phyloP scores from a whole-genome alignment of 2,113 vertebrate species.

The Seriola rivoliana region DNA sequence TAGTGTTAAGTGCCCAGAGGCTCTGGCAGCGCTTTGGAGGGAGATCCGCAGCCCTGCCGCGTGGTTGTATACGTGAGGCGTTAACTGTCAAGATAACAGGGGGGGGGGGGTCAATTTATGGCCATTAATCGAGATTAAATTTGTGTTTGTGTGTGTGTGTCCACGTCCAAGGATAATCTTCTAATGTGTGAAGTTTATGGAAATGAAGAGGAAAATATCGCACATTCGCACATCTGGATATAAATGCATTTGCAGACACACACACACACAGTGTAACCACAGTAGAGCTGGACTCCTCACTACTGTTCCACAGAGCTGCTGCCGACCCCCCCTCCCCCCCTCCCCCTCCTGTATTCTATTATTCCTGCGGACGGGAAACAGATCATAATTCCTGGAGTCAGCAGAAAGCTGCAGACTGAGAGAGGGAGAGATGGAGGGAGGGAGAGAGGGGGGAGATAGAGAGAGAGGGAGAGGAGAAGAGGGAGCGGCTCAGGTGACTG shows the following conservation, averaged over 20 bases:
- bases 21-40: conserved; percentile 38
- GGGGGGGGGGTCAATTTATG: conserved; percentile 51
- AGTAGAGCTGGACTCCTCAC: conserved; percentile 71
- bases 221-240: conserved; percentile 71
- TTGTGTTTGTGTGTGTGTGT: conserved; percentile 33
- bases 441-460: background rate
- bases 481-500: conserved; percentile 63
- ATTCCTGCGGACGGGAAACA: conserved; percentile 80
- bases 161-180: conserved; percentile 36
- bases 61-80: conserved; percentile 61
- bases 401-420: conserved; percentile 77
- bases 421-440: conserved; percentile 49
- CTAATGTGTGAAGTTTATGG: conserved; percentile 74
- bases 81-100: conserved; percentile 73
- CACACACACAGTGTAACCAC: conserved; percentile 57
- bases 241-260: conserved; percentile 51
- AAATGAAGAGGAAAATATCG: conserved; percentile 67
- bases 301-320: conserved; percentile 73
- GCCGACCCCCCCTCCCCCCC: conserved; percentile 19
- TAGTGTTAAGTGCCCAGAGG: conserved; percentile 71
- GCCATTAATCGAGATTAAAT: conserved; percentile 23
- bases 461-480: background rate
- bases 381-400: conserved; percentile 83
- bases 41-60: conserved; percentile 28
- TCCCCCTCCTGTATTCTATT: conserved; percentile 73